Base-by-base conservation (phyloP, 2,113 vertebrate species). In the Colinus virginianus region DNA sequence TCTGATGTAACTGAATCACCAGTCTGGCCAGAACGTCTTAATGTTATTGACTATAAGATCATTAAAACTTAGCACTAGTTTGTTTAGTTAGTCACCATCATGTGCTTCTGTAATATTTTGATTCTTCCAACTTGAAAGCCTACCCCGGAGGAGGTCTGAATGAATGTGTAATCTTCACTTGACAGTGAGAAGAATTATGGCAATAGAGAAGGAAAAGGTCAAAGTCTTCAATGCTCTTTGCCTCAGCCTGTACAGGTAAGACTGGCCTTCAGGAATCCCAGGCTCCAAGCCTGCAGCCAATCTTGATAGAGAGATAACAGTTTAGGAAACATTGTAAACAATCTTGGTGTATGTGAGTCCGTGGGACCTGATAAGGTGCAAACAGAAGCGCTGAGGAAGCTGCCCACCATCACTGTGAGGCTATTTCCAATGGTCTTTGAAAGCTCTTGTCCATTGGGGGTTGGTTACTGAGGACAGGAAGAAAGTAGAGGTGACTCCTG, bases 41-140 rank as follows among this genome's bases (percentile, higher is more conserved):
- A 63, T 25, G 80, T 78, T 71, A 93, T 68, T 92, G 20, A 74
- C 14, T 62, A 48, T 1, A 59, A 67, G 30, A 25, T 56, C 63
- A 78, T 76, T 90, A 78, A 81, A 94, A 43, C 38, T 81, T 84
- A 55, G 12, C 48, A 42, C 34, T 34, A 23, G 56, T 68, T 87
- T 75, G 74, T 68, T 87, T 48, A 20, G 3, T 78, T 69, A 55
- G 20, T 92, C 84, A 76, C 32, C 30, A 30, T 78, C 13, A 71
- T 68, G 34, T 84, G 20, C 32, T 86, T 78, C 36, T 40, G 40
- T 40, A 13, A 40, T 40, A 91, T 62, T 72, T 77, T 83, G 15
- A 48, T 79, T 90, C 49, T 14, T 85, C 36, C 13, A 6, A 7
- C 30, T 77, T 80, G 55, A 88, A 94, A 90, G n/a, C 18, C 38